These are phyloP conservation scores for Dilophus febrilis DNA, from an alignment of 2,888 invertebrate genomes.

Conservation along the genomic window DNA sequence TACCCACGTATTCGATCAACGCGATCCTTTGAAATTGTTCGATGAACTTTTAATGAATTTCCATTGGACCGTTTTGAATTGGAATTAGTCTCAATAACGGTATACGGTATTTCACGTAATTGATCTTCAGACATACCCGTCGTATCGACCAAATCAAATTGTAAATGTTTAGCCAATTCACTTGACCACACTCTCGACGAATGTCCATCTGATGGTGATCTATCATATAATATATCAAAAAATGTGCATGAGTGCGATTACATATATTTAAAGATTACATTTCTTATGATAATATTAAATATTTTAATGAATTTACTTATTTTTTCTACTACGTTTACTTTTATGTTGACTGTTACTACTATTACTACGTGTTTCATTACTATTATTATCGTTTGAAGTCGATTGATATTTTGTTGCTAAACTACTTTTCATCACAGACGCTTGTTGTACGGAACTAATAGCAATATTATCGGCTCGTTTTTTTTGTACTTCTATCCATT, in stretches of 20 bases:
- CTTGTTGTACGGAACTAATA: constrained; percentile 44
- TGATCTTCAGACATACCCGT: constrained; percentile 78
- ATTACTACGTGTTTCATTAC: constrained; percentile 41
- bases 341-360: constrained; percentile 34
- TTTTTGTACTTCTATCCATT: constrained; percentile 76
- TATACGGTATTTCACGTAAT: constrained; percentile 74
- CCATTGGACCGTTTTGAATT: constrained; percentile 25
- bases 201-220: constrained; percentile 55
- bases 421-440: constrained; percentile 47
- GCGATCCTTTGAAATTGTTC: constrained; percentile 29
- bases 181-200: constrained; percentile 50
- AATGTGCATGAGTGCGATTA: background rate
- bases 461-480: constrained; percentile 44
- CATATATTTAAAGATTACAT: background rate
- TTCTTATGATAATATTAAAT: background rate
- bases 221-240: constrained; percentile 9
- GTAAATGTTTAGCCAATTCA: constrained; percentile 70
- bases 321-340: constrained; percentile 36
- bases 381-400: too few species aligned
- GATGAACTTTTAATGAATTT: constrained; percentile 29
- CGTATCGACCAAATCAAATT: constrained; percentile 76
- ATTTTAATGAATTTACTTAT: constrained; percentile 31
- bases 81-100: constrained; percentile 55
- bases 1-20: constrained; percentile 25
- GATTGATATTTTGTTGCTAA: constrained; percentile 28